Conservation (phyloP, 2,888 invertebrate genomes). For the Brenthis daphne region DNA sequence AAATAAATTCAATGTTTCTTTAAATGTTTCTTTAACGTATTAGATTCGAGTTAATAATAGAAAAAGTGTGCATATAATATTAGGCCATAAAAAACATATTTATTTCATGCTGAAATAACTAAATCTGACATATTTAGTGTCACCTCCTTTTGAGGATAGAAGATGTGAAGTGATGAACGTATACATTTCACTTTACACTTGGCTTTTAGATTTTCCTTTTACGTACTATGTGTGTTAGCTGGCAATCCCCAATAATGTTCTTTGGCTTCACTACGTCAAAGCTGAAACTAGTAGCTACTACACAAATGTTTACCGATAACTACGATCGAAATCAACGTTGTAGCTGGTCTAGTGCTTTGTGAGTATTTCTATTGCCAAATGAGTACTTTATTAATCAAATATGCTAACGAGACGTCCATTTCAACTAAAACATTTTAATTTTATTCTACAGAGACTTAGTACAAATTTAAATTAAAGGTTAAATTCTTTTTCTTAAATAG, state of each 20-base stretch:
- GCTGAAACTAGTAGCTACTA: constrained; percentile 3
- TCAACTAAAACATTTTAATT: constrained; percentile 9
- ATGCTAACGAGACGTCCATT: neutral
- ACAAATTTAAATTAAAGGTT: constrained; percentile 29
- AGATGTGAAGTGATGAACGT: too few species aligned
- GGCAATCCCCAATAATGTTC: neutral
- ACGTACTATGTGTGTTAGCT: neutral
- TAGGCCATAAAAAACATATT: too few species aligned
- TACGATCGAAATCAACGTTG: constrained; percentile 6
- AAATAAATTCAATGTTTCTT: too few species aligned
- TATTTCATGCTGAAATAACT: too few species aligned
- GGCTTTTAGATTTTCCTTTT: neutral
- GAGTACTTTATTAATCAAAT: constrained; percentile 1
- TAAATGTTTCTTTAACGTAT: too few species aligned
- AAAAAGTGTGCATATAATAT: too few species aligned
- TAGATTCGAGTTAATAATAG: too few species aligned
- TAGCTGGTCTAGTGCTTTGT: neutral
- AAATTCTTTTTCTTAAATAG: constrained; percentile 29
- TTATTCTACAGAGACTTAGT: neutral
- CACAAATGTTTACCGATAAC: constrained; percentile 9
- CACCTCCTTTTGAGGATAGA: too few species aligned
- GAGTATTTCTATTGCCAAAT: neutral
- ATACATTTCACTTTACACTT: too few species aligned
- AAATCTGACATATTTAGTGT: too few species aligned
- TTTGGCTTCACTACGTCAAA: constrained; percentile 1